Evolutionary conservation across 2,113 vertebrate genomes (phyloP), one percentile per base, ranked within the genome.

Genomic region (Pituophis catenifer): DNA sequence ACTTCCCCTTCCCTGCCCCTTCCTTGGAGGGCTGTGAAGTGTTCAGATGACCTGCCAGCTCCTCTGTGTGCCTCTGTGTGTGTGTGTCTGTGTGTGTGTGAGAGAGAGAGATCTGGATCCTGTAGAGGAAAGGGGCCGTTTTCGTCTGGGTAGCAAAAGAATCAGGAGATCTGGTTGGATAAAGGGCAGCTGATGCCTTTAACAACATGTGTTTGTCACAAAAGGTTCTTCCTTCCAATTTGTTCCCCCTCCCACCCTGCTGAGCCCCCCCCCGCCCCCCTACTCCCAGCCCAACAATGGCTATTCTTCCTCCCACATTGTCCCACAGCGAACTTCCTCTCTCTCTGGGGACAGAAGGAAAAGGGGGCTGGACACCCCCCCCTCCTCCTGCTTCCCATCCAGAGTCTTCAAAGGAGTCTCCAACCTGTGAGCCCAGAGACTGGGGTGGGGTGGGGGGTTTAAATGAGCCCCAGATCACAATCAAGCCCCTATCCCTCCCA

Each of bases 261-360:
- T 65, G 26, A 65, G 59, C 29, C 29, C 65, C 29, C 11, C 8
- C 44, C 44, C 44, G 0, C 44, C 62, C 62, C 33, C 15, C 21
- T 5, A 5, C 52, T 1, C 52, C 1, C 54, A 86, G 33, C 8
- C 29, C 81, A 86, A 91, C 90, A 86, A 86, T 57, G 9, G 33
- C 75, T 8, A 23, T 86, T 91, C 55, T 59, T 50, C 65, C 55
- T n/a, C 4, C 13, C 8, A 9, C 58, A 24, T 24, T 59, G 23
- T 6, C 70, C 15, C 0, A 88, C 9, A 23, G 21, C 15, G n/a
- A 0, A 52, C 85, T 29, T 8, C 1, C 38, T 23, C 7, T 52
- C 88, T n/a, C 88, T 94, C 3, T 8, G 0, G 0, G 65, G 1
- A 8, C 26, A 0, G 62, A 58, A 89, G 95, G 86, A 50, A 26